Base-by-base conservation (phyloP, 2,797 vertebrate genomes). In the Antennarius maculatus region DNA sequence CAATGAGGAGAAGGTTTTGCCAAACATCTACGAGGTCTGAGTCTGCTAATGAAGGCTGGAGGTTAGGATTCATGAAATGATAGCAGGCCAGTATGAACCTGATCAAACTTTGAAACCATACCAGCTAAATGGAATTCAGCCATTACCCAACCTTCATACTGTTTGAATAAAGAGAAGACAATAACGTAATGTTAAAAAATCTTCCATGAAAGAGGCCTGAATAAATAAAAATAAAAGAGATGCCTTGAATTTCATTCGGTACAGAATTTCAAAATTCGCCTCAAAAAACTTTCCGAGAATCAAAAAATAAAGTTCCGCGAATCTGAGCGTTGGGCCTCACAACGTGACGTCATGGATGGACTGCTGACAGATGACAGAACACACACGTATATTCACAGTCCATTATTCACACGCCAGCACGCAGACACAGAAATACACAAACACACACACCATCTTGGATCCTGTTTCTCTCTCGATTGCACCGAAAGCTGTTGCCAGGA, bases 401-500 rank as follows among this genome's bases (percentile, higher is more conserved):
- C 50, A 63, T 71, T 76, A 81, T 71, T 64, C 59, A 74, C 66
- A 34, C 47, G 17, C 39, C 31, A 13, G 16, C 50, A 23, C 52
- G 47, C 31, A 31, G 17, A 17, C 7, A 42, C 28, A 59, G n/a
- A 46, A 7, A 37, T 6, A 50, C 7, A 31, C 27, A 67, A 18
- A 51, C 54, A 39, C 41, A 47, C 65, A 72, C 65, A 72, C 49
- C 34, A 62, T 47, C 70, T 55, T 65, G 63, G 77, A 79, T 83
- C 77, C 79, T 87, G 86, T 85, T 78, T 74, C 78, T 85, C 61
- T 64, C 52, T 72, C 47, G 43, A 64, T 71, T 76, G 69, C 77
- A 79, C 69, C 75, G 70, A 88, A 67, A 41, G 29, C 69, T 65
- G 88, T 89, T 89, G 86, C 86, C 90, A 89, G 86, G 89, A 89